Conservation (phyloP, 2,113 vertebrate species). For the Notarius lentiginosus region DNA sequence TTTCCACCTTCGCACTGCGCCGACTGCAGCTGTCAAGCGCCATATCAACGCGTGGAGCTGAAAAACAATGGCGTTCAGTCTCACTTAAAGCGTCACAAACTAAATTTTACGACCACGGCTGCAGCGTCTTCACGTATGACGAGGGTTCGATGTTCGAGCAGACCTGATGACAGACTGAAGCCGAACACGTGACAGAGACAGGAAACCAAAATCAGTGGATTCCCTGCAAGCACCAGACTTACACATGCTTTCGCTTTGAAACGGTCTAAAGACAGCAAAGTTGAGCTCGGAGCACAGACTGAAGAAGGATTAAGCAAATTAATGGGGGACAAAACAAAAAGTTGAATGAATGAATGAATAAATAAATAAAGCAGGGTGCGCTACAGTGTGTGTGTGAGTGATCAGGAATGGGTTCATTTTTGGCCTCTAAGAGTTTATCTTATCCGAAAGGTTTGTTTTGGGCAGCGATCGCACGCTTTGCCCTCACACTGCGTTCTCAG, state of each 20-base stretch:
- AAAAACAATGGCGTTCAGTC: background rate
- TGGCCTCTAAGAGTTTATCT: too few relatives aligned
- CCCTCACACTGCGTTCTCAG: slow-evolving; percentile 3
- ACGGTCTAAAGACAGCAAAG: background rate
- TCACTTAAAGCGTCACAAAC: background rate
- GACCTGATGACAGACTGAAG: background rate
- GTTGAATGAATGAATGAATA: too few relatives aligned
- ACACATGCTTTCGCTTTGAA: slow-evolving; percentile 8
- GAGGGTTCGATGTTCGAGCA: background rate
- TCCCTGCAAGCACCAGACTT: background rate
- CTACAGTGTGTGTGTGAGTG: background rate
- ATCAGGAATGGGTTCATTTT: background rate
- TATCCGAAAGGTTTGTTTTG: background rate
- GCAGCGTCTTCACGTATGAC: too few relatives aligned
- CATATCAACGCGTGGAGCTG: background rate
- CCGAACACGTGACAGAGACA: slow-evolving; percentile 49
- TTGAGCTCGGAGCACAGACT: background rate
- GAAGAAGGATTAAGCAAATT: background rate
- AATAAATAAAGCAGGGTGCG: background rate
- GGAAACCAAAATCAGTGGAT: slow-evolving; percentile 51
- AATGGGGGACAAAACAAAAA: too few relatives aligned
- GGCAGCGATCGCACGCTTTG: background rate
- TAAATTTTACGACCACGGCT: too few relatives aligned
- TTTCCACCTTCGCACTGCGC: background rate
- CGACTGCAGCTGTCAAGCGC: slow-evolving; percentile 27